Evolutionary conservation across 2,797 vertebrate genomes (phyloP).

Genomic region (Salmo trutta): DNA sequence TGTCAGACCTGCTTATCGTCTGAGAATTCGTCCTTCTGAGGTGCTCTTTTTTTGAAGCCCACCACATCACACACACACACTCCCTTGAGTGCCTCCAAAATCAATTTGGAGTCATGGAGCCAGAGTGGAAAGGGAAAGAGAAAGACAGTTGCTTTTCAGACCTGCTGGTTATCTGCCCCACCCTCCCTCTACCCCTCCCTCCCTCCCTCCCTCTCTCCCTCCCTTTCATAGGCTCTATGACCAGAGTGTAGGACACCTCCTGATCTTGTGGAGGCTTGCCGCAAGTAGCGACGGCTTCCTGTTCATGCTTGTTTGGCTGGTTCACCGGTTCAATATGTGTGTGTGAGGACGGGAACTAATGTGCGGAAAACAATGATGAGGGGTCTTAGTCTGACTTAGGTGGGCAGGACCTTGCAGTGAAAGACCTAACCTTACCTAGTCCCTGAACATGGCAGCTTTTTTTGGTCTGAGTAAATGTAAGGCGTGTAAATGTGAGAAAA

Average conservation of each 20-base stretch:
- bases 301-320: neutral
- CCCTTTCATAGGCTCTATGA: neutral
- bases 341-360: slow-evolving; percentile 2
- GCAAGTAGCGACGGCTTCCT: slow-evolving; percentile 3
- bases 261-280: slow-evolving; percentile 5
- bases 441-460: neutral
- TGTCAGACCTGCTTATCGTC: slow-evolving; percentile 60
- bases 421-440: neutral
- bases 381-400: slow-evolving; percentile 4
- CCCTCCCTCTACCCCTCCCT: neutral
- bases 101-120: slow-evolving; percentile 55
- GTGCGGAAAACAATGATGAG: slow-evolving; percentile 8
- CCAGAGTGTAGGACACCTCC: neutral
- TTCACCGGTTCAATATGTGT: neutral
- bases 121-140: slow-evolving; percentile 31
- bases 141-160: slow-evolving; percentile 27
- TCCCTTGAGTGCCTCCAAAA: slow-evolving; percentile 48
- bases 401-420: neutral
- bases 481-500: neutral
- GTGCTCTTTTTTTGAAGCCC: slow-evolving; percentile 46
- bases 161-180: slow-evolving; percentile 14
- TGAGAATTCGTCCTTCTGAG: slow-evolving; percentile 45
- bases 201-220: neutral
- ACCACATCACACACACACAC: slow-evolving; percentile 29
- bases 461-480: neutral